phyloP scores from a whole-genome alignment of 2,888 invertebrate species.

The Sialis lutaria region DNA sequence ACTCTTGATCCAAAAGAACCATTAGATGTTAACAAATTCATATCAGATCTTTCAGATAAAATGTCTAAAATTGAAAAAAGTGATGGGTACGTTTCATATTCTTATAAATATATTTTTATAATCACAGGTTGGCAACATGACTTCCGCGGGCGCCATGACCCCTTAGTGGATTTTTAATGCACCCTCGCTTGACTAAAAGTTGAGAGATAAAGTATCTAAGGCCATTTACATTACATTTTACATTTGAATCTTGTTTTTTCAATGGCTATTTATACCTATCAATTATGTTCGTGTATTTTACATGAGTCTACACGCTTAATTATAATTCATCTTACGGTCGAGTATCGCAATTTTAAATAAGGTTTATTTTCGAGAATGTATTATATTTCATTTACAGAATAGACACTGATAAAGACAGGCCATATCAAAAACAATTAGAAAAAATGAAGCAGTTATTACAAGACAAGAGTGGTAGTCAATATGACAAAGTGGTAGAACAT shows the following conservation, averaged over 20 bases:
- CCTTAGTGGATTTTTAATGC: too few species aligned
- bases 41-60: slow-evolving; percentile 30
- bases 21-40: slow-evolving; percentile 30
- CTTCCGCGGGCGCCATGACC: too few species aligned
- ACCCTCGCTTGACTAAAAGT: too few species aligned
- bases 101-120: background rate
- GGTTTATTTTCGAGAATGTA: too few species aligned
- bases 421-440: slow-evolving; percentile 35
- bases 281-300: too few species aligned
- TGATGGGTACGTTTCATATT: slow-evolving; percentile 13
- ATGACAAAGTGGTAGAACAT: slow-evolving; percentile 30
- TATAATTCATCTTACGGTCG: too few species aligned
- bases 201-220: too few species aligned
- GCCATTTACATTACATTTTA: too few species aligned
- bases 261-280: too few species aligned
- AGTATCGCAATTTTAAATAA: too few species aligned
- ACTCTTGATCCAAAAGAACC: slow-evolving; percentile 22
- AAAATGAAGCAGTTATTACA: slow-evolving; percentile 30
- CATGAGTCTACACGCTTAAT: too few species aligned
- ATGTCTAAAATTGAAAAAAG: slow-evolving; percentile 31
- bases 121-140: background rate
- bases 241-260: too few species aligned
- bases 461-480: slow-evolving; percentile 22
- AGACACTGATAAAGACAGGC: slow-evolving; percentile 11
- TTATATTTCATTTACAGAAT: background rate